Evolutionary conservation across 2,888 invertebrate species (phyloP), one percentile per base, ranked within the genome.

Genomic region (Muschampia plurimacula): DNA sequence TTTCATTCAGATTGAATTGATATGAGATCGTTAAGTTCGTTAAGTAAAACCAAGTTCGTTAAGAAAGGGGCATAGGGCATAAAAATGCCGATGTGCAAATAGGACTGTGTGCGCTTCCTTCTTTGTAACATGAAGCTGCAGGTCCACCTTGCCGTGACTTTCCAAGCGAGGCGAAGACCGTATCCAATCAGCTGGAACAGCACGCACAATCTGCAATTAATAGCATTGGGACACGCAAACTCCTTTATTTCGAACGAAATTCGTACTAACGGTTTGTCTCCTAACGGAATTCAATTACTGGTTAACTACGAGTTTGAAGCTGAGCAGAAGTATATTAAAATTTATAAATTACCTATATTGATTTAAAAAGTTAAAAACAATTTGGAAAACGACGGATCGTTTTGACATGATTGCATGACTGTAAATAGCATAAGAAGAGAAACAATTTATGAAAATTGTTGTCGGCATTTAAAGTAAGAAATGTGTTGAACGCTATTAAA

Each of bases 151-250:
- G 75, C 78, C 78, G 80, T 78, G 79, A 79, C 80, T 81, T 74
- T 75, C 81, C 75, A 73, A 77, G 78, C 80, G 77, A 78, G 76
- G 70, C 79, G 81, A 83, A 81, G 78, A 79, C 76, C 75, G 77
- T 49, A 78, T 76, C 82, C 82, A 84, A 90, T 91, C 87, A 81
- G 67, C 77, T 82, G 83, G 85, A 89, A 89, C 89, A 69, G 76
- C 83, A 83, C 83, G 83, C 80, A 81, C 73, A 70, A 74, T 74
- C 75, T 72, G 75, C 74, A 85, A 86, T 83, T 85, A 86, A 89
- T 84, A 80, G 81, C 80, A 76, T 77, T 74, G 73, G 75, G 79
- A 82, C 90, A 91, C 86, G 90, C 89, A 74, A 78, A 82, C 75
- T 76, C 75, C 77, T 68, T 52, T 59, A 74, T 72, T 71, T 75